phyloP scores from a whole-genome alignment of 1,140 invertebrate genomes.

The Drosophila kepulauana region DNA sequence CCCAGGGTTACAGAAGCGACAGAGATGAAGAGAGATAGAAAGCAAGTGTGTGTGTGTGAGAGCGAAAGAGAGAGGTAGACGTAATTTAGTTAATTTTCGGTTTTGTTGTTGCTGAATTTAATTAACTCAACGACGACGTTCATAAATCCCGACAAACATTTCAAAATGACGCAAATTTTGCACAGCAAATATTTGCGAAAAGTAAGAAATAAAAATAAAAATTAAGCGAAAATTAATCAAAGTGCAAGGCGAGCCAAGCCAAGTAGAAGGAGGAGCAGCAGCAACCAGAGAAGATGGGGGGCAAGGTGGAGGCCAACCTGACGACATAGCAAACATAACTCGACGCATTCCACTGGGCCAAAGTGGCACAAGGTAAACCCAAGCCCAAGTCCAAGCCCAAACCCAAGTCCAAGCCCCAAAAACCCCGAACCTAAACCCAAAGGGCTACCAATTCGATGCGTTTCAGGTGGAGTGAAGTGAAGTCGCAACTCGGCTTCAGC shows the following conservation, averaged over 20 bases:
- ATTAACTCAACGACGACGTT: constrained; percentile 73
- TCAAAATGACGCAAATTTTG: constrained; percentile 79
- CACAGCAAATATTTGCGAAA: constrained; percentile 58
- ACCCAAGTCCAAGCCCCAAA: background rate
- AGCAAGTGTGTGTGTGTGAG: constrained; percentile 16
- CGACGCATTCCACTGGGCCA: constrained; percentile 70
- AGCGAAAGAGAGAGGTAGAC: constrained; percentile 27
- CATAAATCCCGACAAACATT: constrained; percentile 73
- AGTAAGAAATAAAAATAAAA: constrained; percentile 84
- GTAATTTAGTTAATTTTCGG: constrained; percentile 77
- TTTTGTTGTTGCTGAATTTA: constrained; percentile 55
- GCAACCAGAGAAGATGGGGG: background rate
- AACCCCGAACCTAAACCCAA: background rate
- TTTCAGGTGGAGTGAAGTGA: constrained; percentile 1
- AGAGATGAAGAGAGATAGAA: constrained; percentile 8
- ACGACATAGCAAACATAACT: constrained; percentile 77
- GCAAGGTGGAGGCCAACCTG: constrained; percentile 22
- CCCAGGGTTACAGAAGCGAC: constrained; percentile 56
- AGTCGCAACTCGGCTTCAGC: background rate
- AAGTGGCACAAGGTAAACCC: constrained; percentile 77
- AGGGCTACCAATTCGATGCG: constrained; percentile 31
- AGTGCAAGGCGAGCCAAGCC: constrained; percentile 50
- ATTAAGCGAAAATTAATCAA: constrained; percentile 83
- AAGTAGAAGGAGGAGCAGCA: background rate
- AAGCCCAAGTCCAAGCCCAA: constrained; percentile 13